Conservation (phyloP, 2,113 vertebrate species). For the Anas platyrhynchos region DNA sequence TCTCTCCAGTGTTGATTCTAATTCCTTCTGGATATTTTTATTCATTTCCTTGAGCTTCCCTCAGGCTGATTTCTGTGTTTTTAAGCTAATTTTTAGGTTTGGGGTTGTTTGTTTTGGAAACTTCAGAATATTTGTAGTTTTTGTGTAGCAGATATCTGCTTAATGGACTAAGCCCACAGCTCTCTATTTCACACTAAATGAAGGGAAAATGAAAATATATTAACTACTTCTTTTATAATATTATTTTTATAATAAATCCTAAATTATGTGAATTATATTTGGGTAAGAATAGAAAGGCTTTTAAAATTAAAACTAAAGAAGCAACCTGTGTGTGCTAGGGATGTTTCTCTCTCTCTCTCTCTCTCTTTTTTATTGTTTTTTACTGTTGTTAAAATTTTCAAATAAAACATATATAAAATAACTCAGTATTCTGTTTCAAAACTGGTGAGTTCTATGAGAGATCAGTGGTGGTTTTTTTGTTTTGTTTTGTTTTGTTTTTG, state of each 20-base stretch:
- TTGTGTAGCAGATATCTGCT: background rate
- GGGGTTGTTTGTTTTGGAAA: conserved; percentile 35
- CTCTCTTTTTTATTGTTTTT: background rate
- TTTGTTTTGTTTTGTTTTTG: too few species aligned
- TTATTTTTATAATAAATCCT: background rate
- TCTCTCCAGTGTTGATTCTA: conserved; percentile 2
- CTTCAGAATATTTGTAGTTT: conserved; percentile 14
- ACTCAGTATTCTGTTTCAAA: background rate
- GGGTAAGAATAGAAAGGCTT: conserved; percentile 11
- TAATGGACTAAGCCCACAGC: background rate
- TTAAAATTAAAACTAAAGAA: conserved; percentile 24
- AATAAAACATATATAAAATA: background rate
- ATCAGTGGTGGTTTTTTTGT: background rate
- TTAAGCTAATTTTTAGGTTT: conserved; percentile 40
- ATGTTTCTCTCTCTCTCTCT: background rate
- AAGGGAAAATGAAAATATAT: background rate
- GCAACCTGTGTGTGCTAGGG: background rate
- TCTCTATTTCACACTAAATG: background rate
- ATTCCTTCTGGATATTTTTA: conserved; percentile 56
- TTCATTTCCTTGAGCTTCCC: conserved; percentile 51
- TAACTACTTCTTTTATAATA: background rate
- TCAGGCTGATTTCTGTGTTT: conserved; percentile 33
- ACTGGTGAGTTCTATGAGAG: conserved; percentile 12
- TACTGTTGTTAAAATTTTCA: background rate
- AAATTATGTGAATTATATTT: background rate